Base-by-base conservation (phyloP, 2,113 vertebrate genomes). In the Poicephalus gulielmi region DNA sequence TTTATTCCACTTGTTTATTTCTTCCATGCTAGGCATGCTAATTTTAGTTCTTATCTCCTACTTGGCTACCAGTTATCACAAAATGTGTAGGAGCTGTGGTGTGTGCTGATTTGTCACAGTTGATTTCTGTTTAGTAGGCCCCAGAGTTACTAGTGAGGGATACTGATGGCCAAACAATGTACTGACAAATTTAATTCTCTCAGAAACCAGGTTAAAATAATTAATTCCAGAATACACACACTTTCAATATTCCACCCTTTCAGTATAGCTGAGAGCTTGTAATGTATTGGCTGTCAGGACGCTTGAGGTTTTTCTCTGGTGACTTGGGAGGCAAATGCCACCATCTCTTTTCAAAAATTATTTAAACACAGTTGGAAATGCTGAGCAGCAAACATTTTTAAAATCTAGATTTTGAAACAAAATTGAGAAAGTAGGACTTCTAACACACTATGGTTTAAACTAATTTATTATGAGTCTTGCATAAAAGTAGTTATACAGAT, bases 131-230 rank as follows among this genome's bases (percentile, higher is more conserved):
- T 92, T 60, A 75, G 28, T 75, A 83, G 41, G 22, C 11, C 64
- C 2, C 2, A 27, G 79, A 70, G 28, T 82, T 92, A 19, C 23
- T 31, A 44, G 22, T 63, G 43, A 30, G 13, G 9, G 9, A 18
- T 83, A 15, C n/a, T 85, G 70, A 90, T 23, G 57, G 59, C 31
- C 41, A 75, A 75, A 52, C 55, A 81, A 8, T 44, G 19, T 86
- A 31, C 37, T 79, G 75, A 80, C 57, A 90, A 80, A 85, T 16
- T n/a, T 71, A 17, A 68, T 68, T 92, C 93, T 82, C 62, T 83
- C 35, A 47, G 57, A 95, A 90, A 55, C 6, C 15, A 55, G 43
- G 11, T 64, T 83, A 79, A 79, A 30, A 85, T 43, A 23, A 68
- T 46, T 9, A n/a, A 79, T 88, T 92, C 69, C 16, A 50, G 70